These are phyloP conservation scores for Phasia obesa DNA, from an alignment of 2,888 invertebrate genomes.

Conservation along the genomic window DNA sequence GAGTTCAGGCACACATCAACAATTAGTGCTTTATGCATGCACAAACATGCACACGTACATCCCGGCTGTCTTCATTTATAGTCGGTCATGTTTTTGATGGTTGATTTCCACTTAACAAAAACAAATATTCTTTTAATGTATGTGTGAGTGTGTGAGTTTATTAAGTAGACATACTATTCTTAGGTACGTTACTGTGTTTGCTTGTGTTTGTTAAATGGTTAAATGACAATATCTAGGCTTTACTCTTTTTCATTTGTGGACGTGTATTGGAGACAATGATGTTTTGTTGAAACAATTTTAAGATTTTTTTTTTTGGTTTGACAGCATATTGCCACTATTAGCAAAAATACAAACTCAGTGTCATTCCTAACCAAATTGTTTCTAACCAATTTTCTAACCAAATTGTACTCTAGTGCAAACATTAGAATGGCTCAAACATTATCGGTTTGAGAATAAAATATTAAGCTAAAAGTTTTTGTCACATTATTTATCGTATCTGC, in stretches of 20 bases:
- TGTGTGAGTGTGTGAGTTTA: background rate
- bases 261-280: background rate
- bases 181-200: background rate
- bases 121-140: background rate
- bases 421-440: background rate
- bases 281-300: conserved; percentile 3
- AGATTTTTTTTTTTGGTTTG: conserved; percentile 1
- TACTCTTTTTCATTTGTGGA: background rate
- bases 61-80: conserved; percentile 1
- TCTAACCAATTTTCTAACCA: background rate
- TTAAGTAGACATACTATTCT: background rate
- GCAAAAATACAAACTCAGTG: conserved; percentile 12
- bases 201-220: conserved; percentile 14
- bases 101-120: conserved; percentile 39
- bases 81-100: conserved; percentile 25
- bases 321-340: background rate
- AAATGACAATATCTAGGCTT: background rate
- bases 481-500: no score
- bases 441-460: no score
- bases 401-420: background rate
- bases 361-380: conserved; percentile 5
- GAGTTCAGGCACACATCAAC: background rate
- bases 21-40: background rate
- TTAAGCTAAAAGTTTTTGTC: no score
- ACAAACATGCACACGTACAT: background rate